These are phyloP conservation scores for Deilephila elpenor DNA, from an alignment of 2,888 invertebrate genomes.

Conservation along the genomic window DNA sequence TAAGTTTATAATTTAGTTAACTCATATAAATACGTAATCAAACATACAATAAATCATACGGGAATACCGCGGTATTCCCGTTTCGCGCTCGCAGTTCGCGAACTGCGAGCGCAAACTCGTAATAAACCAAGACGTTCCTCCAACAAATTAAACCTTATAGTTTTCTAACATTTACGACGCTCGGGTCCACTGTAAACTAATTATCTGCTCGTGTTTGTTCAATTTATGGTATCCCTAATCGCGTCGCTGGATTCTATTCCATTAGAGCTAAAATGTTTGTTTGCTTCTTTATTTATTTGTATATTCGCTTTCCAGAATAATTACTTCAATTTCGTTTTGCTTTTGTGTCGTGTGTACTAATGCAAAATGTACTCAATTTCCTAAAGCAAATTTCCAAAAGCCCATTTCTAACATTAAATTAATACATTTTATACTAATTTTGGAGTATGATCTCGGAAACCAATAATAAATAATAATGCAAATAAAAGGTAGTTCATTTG, in stretches of 20 bases:
- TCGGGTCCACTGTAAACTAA: conserved; percentile 24
- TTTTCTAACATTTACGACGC: conserved; percentile 20
- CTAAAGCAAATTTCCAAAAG: no score
- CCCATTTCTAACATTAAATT: no score
- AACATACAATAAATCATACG: neutral
- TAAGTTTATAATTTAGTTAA: neutral
- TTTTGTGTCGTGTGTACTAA: neutral
- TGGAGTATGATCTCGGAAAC: no score
- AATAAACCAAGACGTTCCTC: conserved; percentile 18
- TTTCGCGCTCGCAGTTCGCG: no score
- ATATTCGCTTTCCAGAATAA: neutral
- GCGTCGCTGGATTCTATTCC: neutral
- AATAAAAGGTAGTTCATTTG: no score
- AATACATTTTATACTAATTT: no score
- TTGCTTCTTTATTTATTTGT: neutral
- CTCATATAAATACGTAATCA: neutral
- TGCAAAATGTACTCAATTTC: no score
- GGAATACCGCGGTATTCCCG: no score
- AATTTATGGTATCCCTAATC: conserved; percentile 20
- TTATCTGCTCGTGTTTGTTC: conserved; percentile 18
- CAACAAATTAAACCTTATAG: conserved; percentile 20
- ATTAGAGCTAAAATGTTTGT: conserved; percentile 1
- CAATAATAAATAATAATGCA: no score
- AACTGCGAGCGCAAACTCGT: conserved; percentile 4
- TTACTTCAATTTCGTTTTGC: neutral